Conservation (phyloP, 1,140 invertebrate genomes). For the Drosophila erecta region DNA sequence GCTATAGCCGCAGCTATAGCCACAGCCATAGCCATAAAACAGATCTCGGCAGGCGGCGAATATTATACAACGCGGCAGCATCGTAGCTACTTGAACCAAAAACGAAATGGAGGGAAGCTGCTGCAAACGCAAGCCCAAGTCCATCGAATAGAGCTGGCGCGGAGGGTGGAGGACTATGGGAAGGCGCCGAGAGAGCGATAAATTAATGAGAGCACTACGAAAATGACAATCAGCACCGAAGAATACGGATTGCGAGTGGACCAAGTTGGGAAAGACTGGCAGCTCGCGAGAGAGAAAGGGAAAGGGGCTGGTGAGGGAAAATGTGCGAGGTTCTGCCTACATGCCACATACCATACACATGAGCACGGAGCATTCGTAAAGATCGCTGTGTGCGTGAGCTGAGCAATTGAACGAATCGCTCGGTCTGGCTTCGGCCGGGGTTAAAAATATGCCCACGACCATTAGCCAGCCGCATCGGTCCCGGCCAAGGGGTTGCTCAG, state of each 20-base stretch:
- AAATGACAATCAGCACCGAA: conserved; percentile 65
- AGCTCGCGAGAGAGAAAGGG: conserved; percentile 25
- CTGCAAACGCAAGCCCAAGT: conserved; percentile 59
- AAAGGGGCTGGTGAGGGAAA: conserved; percentile 14
- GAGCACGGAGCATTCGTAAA: neutral
- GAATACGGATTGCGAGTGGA: conserved; percentile 53
- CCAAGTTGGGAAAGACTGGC: conserved; percentile 74
- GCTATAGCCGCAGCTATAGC: conserved; percentile 25
- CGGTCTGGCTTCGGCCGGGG: conserved; percentile 49
- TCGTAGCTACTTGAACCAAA: conserved; percentile 71
- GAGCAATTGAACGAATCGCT: conserved; percentile 54
- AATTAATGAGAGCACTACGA: conserved; percentile 63
- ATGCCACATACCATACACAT: neutral
- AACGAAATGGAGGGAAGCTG: conserved; percentile 72
- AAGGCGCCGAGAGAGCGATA: conserved; percentile 47
- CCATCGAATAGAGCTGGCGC: conserved; percentile 31
- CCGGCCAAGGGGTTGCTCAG: conserved; percentile 50
- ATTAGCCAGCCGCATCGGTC: conserved; percentile 9
- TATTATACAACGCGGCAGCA: conserved; percentile 54
- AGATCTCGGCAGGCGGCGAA: conserved; percentile 70
- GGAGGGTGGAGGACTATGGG: conserved; percentile 17
- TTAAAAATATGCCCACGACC: conserved; percentile 68
- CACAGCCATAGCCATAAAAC: conserved; percentile 59
- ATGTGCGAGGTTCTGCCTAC: conserved; percentile 5
- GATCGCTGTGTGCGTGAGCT: conserved; percentile 35